Percentiles rank a stretch among this genome's conserved stretches.
Evolutionary conservation across 2,113 vertebrate species (phyloP).

Genomic region (Nicator chloris): DNA sequence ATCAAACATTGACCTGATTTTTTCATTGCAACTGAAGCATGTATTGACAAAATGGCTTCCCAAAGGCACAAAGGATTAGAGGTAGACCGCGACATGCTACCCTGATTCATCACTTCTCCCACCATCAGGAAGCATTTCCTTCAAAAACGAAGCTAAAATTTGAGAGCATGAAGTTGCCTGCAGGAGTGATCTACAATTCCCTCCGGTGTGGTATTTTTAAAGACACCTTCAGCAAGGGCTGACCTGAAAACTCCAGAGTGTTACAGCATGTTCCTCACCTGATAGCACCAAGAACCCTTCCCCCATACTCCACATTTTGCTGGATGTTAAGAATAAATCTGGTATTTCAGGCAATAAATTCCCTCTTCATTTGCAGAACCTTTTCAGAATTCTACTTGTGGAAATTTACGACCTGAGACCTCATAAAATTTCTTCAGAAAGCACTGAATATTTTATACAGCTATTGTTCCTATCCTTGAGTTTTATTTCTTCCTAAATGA

Average conservation of each 20-base stretch:
- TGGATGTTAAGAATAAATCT: background rate
- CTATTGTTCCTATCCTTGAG: background rate
- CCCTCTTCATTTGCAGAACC: background rate
- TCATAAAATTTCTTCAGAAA: background rate
- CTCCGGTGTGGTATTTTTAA: background rate
- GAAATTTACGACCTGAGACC: slow-evolving; percentile 34
- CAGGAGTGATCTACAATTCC: background rate
- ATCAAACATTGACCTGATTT: background rate
- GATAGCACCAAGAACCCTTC: background rate
- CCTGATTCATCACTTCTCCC: background rate
- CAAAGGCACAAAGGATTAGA: background rate
- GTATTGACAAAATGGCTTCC: background rate
- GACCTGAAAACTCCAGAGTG: background rate
- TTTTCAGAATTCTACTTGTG: background rate
- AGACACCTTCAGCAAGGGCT: background rate
- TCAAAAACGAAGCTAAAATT: background rate
- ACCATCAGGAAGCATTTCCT: background rate
- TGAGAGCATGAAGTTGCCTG: background rate
- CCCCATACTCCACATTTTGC: background rate
- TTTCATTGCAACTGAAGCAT: background rate
- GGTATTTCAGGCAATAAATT: background rate
- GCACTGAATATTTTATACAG: background rate
- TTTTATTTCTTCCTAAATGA: slow-evolving; percentile 7
- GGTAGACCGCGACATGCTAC: background rate
- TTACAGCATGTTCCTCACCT: background rate